These are phyloP conservation scores for Odocoileus virginianus DNA, from an alignment of 2,113 vertebrate genomes.

Conservation along the genomic window DNA sequence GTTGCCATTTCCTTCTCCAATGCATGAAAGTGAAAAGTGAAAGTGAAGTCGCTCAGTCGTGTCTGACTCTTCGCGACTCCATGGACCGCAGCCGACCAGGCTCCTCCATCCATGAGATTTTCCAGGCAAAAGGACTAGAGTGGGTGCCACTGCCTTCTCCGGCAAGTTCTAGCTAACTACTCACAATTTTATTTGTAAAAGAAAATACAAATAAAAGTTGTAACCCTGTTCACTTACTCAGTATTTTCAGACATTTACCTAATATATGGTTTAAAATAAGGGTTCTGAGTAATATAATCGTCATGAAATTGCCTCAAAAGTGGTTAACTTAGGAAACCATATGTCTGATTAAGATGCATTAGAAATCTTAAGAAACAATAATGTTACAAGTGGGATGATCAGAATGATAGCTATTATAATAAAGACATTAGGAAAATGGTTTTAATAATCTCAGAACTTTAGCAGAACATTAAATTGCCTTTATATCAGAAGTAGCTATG, in stretches of 20 bases:
- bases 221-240: background rate
- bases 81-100: background rate
- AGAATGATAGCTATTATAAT: constrained; percentile 70
- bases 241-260: constrained; percentile 33
- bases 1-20: background rate
- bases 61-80: rapidly evolving
- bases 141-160: background rate
- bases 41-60: background rate
- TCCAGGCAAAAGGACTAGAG: background rate
- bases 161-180: background rate
- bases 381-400: constrained; percentile 54
- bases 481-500: constrained; percentile 64
- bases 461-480: constrained; percentile 67
- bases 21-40: background rate
- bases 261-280: constrained; percentile 45
- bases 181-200: background rate
- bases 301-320: constrained; percentile 14
- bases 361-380: constrained; percentile 69
- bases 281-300: background rate
- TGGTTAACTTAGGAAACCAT: constrained; percentile 52
- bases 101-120: background rate
- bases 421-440: constrained; percentile 67
- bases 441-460: constrained; percentile 70
- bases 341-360: constrained; percentile 45
- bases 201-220: background rate